Base-by-base conservation (phyloP, 2,888 invertebrate genomes). In the Phytoseiulus persimilis region DNA sequence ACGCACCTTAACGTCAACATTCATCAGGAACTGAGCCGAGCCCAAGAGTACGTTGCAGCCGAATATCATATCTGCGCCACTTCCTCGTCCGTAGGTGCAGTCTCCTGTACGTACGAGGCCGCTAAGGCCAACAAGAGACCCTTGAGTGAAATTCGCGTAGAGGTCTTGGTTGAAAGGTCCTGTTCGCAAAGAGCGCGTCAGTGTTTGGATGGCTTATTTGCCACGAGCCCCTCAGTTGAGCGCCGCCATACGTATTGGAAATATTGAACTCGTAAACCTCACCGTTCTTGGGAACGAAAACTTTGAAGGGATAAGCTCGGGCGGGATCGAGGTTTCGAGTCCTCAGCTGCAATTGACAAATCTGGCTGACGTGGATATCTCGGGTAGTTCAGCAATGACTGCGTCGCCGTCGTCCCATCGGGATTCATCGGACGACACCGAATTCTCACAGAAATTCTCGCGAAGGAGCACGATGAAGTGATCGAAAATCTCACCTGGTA, bases 31-130 rank as follows among this genome's bases (percentile, higher is more conserved):
- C 14, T 33, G 32, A 45, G 45, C 23, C 0, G 87, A 45, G 39
- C 32, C 32, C 87, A 87, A n/a, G 5, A 33, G 45, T 6, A 87
- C 45, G 33, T 87, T n/a, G 87, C 87, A 87, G 32, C 87, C 87
- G 65, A 65, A 65, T 23, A 65, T 28, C 39, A 32, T 32, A 28
- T 87, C 33, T 14, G n/a, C 5, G 23, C 87, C 87, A 9, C 32
- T 28, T 9, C 31, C 84, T 23, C n/a, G 45, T 6, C 32, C 33
- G 23, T 87, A 87, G 11, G 87, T 39, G 87, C 87, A 87, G 31
- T 87, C 87, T 28, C 87, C 33, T 23, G 5, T 31, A 14, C 87
- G 87, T 0, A 31, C 87, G 5, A 87, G 32, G 5, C 32, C n/a
- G 9, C 32, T 33, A 33, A 87, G 87, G n/a, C 87, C 87, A 11